Percentiles rank a stretch among this genome's conserved stretches.
phyloP scores from a whole-genome alignment of 53 echinoderm and acorn worm species.

The Patiria pectinifera region DNA sequence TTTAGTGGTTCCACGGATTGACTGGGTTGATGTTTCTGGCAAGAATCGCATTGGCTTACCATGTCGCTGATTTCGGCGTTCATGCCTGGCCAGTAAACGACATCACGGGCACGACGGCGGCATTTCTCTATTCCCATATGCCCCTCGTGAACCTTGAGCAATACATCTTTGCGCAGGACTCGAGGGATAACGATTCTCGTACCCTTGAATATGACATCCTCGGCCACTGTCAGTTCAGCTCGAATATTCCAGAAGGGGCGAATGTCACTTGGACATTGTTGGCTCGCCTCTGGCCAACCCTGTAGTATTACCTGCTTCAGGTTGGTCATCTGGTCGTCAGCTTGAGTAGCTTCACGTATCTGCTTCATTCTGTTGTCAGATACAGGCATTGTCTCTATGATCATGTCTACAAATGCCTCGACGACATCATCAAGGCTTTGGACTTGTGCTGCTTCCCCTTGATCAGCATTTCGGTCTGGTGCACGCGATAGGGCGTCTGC shows the following conservation, averaged over 20 bases:
- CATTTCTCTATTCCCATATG: constrained; percentile 25
- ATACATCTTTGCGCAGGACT: constrained; percentile 8
- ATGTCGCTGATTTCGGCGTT: constrained; percentile 11
- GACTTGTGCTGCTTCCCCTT: background rate
- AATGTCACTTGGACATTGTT: constrained; percentile 24
- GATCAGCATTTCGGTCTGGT: constrained; percentile 50
- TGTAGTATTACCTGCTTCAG: constrained; percentile 46
- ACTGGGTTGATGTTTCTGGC: background rate
- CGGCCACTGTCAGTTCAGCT: too few species aligned
- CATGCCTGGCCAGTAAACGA: constrained; percentile 24
- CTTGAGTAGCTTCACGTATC: constrained; percentile 49
- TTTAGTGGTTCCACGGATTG: constrained; percentile 1
- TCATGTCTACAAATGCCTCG: constrained; percentile 63
- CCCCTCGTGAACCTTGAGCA: constrained; percentile 17
- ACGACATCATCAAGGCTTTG: constrained; percentile 43
- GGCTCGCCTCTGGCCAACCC: constrained; percentile 57
- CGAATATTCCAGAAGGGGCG: constrained; percentile 12
- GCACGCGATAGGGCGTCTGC: constrained; percentile 69
- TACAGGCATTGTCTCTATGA: constrained; percentile 32
- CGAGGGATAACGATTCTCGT: constrained; percentile 7
- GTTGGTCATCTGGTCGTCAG: constrained; percentile 43
- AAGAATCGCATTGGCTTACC: constrained; percentile 20
- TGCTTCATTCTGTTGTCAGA: constrained; percentile 52
- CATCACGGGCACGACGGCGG: background rate
- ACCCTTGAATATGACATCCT: too few species aligned